Evolutionary conservation across 2,888 invertebrate genomes (phyloP).

Genomic region (Chloromyia formosa): DNA sequence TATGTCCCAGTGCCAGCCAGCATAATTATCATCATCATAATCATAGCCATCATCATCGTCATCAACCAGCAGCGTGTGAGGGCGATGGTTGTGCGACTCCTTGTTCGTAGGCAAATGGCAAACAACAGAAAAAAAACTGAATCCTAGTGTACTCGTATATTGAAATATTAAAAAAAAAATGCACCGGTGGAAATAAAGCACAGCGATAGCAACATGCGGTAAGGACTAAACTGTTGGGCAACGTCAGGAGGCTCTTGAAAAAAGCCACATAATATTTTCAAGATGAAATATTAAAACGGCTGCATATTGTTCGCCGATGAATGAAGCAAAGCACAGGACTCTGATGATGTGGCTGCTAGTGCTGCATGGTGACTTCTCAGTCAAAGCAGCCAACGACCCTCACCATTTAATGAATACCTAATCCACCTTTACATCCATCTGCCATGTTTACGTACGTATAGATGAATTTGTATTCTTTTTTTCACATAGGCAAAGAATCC

Average conservation of each 20-base stretch:
- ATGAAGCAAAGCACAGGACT: constrained; percentile 37
- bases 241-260: constrained; percentile 35
- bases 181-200: constrained; percentile 14
- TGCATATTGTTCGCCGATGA: constrained; percentile 47
- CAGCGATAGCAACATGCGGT: neutral
- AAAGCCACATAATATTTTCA: constrained; percentile 48
- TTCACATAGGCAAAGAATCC: neutral
- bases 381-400: constrained; percentile 48
- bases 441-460: constrained; percentile 47
- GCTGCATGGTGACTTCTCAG: no score
- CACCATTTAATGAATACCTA: constrained; percentile 48
- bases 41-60: no score
- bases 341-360: no score
- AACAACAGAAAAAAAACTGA: constrained; percentile 18
- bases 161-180: constrained; percentile 34
- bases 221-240: constrained; percentile 15
- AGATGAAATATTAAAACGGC: constrained; percentile 48
- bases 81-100: no score
- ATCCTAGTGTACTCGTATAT: constrained; percentile 27
- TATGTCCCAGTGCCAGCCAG: constrained; percentile 5
- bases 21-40: neutral
- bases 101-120: constrained; percentile 7
- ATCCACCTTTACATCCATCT: constrained; percentile 47
- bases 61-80: no score
- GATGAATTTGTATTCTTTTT: no score